A percentile compares a stretch with the other conserved stretches of the same genome.
Conservation (phyloP, 2,888 invertebrate genomes). For the Cotesia congregata region DNA sequence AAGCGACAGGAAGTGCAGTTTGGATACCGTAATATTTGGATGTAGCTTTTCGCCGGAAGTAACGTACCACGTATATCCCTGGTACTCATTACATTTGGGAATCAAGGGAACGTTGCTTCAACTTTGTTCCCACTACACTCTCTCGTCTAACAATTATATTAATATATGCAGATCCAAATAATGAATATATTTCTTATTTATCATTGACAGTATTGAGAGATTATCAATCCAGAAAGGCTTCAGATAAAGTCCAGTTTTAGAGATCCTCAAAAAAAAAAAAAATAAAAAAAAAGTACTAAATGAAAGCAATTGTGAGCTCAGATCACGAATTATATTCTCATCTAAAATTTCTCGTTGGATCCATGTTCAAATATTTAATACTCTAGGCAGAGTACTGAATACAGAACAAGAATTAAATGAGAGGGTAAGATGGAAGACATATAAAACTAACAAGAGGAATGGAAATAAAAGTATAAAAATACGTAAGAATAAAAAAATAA, state of each 20-base stretch:
- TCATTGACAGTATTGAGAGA: neutral
- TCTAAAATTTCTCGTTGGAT: constrained; percentile 62
- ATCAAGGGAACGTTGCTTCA: constrained; percentile 40
- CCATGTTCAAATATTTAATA: constrained; percentile 62
- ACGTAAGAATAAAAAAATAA: constrained; percentile 4
- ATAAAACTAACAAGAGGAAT: constrained; percentile 17
- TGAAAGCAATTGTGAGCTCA: constrained; percentile 45
- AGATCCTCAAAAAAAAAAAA: constrained; percentile 38
- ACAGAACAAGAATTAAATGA: constrained; percentile 43
- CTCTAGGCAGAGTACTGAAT: constrained; percentile 64
- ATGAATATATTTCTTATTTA: neutral
- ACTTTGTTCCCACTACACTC: constrained; percentile 26
- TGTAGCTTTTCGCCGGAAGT: constrained; percentile 59
- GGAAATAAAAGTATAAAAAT: constrained; percentile 20
- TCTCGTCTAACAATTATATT: constrained; percentile 4
- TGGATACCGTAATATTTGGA: constrained; percentile 63
- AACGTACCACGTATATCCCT: constrained; percentile 54
- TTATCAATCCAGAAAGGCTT: neutral
- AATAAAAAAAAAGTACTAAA: neutral
- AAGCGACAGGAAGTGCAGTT: constrained; percentile 59
- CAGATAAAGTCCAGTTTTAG: constrained; percentile 37
- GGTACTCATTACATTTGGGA: constrained; percentile 1
- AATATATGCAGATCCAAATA: neutral
- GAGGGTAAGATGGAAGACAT: constrained; percentile 32
- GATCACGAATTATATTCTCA: constrained; percentile 61